phyloP scores from a whole-genome alignment of 2,888 invertebrate genomes.

The Tridacna gigas region DNA sequence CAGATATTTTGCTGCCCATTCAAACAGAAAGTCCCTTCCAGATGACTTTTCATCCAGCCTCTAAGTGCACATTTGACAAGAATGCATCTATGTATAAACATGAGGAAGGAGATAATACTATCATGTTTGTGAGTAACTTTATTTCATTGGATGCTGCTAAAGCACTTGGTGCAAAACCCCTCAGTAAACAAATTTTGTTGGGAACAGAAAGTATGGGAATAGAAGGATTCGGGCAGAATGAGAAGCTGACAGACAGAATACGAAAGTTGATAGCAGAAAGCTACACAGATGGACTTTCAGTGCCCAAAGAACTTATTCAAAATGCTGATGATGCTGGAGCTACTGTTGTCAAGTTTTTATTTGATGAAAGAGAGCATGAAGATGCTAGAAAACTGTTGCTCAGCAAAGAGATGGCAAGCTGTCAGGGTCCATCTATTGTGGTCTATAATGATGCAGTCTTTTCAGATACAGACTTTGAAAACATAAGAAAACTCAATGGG shows the following conservation, averaged over 20 bases:
- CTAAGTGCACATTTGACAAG: constrained; percentile 56
- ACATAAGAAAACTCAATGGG: constrained; percentile 81
- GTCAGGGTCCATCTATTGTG: constrained; percentile 83
- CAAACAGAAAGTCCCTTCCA: constrained; percentile 20
- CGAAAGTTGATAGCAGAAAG: constrained; percentile 70
- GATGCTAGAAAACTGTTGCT: constrained; percentile 71
- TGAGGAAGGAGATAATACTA: constrained; percentile 37
- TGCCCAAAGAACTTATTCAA: constrained; percentile 80
- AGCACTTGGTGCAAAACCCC: constrained; percentile 72
- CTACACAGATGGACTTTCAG: constrained; percentile 79
- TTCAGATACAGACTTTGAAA: constrained; percentile 79
- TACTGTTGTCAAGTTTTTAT: constrained; percentile 72
- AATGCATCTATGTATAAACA: constrained; percentile 35
- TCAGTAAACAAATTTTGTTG: constrained; percentile 67
- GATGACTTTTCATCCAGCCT: constrained; percentile 27
- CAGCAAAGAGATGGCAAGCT: constrained; percentile 77
- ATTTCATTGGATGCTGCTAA: constrained; percentile 70
- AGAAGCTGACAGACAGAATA: constrained; percentile 76
- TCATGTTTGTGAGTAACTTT: constrained; percentile 68
- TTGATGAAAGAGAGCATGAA: constrained; percentile 78
- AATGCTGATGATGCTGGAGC: constrained; percentile 82
- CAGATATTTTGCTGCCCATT: constrained; percentile 43
- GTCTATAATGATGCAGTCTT: constrained; percentile 81
- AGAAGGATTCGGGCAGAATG: constrained; percentile 76
- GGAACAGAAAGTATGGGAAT: constrained; percentile 64